A percentile compares a stretch with the other conserved stretches of the same genome.
Conservation (phyloP, 2,888 invertebrate species). For the Pristionchus arcanus region DNA sequence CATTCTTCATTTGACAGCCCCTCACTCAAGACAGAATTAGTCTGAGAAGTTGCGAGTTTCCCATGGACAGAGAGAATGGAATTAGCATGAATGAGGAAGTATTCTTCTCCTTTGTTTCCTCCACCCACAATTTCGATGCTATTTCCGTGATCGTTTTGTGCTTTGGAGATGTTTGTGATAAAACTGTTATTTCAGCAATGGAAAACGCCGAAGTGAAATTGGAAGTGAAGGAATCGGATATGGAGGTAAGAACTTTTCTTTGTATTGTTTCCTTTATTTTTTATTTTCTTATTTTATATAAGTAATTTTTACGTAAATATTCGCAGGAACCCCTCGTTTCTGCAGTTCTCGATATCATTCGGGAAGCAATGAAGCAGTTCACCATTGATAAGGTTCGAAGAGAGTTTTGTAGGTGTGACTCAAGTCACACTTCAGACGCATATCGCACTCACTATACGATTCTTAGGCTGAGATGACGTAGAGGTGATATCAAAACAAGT, state of each 20-base stretch:
- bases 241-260: slow-evolving; percentile 29
- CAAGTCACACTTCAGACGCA: not conserved
- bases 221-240: slow-evolving; percentile 55
- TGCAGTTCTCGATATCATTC: slow-evolving; percentile 50
- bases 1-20: slow-evolving; percentile 2
- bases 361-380: slow-evolving; percentile 54
- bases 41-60: slow-evolving; percentile 5
- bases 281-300: not conserved
- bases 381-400: slow-evolving; percentile 54
- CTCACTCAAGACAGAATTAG: not conserved
- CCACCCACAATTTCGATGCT: not conserved
- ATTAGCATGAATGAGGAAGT: slow-evolving; percentile 37
- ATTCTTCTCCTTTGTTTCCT: not conserved
- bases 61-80: not conserved
- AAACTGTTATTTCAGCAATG: not conserved
- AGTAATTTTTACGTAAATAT: not conserved
- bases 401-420: not conserved
- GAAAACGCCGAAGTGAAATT: slow-evolving; percentile 50
- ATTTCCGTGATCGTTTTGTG: not conserved
- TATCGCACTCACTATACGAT: not conserved
- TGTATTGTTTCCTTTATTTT: not conserved
- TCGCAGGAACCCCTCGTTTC: slow-evolving; percentile 51
- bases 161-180: not conserved
- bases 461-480: not conserved
- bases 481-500: not conserved